Evolutionary conservation across 2,797 vertebrate genomes (phyloP), one percentile per base, ranked within the genome.

Genomic region (Paguma larvata): DNA sequence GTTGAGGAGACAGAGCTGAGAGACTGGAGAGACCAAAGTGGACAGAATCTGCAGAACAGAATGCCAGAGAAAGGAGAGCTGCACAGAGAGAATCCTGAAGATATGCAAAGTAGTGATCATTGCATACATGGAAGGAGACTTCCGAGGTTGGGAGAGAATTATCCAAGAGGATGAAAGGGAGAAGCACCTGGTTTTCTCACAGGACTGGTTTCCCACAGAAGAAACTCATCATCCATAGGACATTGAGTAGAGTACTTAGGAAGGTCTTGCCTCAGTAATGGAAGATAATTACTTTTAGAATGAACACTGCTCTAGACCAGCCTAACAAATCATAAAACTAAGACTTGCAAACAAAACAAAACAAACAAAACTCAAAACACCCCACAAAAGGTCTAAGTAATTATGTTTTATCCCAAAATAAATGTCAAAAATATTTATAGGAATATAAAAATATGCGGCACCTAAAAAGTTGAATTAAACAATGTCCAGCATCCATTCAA

Each of bases 391-490:
- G 56, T 67, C 38, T 46, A 62, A 85, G n/a, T 48, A 77, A 83
- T 38, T 89, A 78, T 34, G 83, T 25, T 27, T 10, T 15, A 97
- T 32, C 30, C 41, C 13, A 10, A 85, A 92, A 46, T 14, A 77
- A 77, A 63, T 44, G 25, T 51, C 15, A 82, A 89, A 38, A 48
- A 83, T 68, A 89, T 80, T 46, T 80, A 46, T 0, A 41, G 38
- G n/a, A 72, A 59, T 34, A 79, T 25, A 75, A 83, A 94, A 79
- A 68, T 46, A 96, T 15, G 13, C 25, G 67, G 30, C 6, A 89
- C 41, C 65, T 41, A 21, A 88, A 82, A 93, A 85, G 14, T 48
- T 63, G 95, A 89, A 85, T 92, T 85, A 86, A 79, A 65, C 23
- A 51, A 46, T 56, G 72, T 53, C 15, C 72, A 78, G 19, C n/a